These are phyloP conservation scores for Athripsodes cinereus DNA, from an alignment of 2,888 invertebrate species.

Conservation along the genomic window DNA sequence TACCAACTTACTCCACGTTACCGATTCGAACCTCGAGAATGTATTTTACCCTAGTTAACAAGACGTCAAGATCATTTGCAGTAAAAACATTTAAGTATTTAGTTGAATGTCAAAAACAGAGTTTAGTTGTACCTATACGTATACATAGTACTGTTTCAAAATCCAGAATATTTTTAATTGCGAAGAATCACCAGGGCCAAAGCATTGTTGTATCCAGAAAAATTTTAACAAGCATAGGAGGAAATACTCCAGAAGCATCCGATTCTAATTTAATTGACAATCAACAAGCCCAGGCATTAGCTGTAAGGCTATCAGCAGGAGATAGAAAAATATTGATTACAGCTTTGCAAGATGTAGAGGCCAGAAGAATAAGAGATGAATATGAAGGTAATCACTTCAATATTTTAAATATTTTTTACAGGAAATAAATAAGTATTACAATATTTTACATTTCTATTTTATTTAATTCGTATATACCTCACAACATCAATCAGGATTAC, in stretches of 20 bases:
- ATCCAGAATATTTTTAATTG: background rate
- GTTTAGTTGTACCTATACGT: background rate
- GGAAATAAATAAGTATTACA: background rate
- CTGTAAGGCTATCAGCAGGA: slow-evolving; percentile 63
- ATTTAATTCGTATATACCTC: too few species aligned
- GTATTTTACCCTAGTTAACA: background rate
- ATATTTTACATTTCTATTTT: too few species aligned
- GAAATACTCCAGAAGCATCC: background rate
- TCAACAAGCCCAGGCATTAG: slow-evolving; percentile 67
- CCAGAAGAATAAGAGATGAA: slow-evolving; percentile 66
- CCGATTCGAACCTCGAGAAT: background rate
- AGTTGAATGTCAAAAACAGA: background rate
- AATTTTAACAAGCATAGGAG: background rate
- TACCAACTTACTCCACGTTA: background rate
- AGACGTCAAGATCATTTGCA: background rate
- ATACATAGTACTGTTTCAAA: background rate
- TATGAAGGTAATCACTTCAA: slow-evolving; percentile 62
- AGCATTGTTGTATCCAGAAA: background rate
- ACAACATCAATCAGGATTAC: too few species aligned
- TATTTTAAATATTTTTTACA: background rate
- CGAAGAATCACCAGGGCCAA: background rate
- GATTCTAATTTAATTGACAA: background rate
- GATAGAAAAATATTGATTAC: slow-evolving; percentile 62
- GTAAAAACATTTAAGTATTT: background rate
- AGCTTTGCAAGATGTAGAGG: slow-evolving; percentile 69